Evolutionary conservation across 2,797 vertebrate genomes (phyloP), one percentile per base, ranked within the genome.

Genomic region (Pseudochaenichthys georgianus): DNA sequence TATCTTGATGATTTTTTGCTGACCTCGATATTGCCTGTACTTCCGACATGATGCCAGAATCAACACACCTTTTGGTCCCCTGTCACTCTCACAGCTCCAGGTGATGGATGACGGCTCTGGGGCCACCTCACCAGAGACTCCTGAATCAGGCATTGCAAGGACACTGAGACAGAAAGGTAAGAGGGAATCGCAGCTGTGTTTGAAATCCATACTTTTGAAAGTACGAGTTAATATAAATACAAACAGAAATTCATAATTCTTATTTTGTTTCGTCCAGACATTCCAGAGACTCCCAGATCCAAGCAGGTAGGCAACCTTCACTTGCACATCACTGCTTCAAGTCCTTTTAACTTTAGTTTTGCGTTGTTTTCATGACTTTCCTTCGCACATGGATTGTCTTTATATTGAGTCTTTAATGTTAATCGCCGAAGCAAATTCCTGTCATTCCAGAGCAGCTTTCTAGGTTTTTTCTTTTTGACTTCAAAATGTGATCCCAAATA

Each of bases 101-200:
- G 94, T 99, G 50, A 96, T 99, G 74, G 98, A 99, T 15, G 97
- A 99, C 21, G 95, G 96, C 80, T 96, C 96, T 0, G 93, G 96
- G 63, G 96, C 96, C n/a, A 97, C 97, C 0, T 96, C 97, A 69
- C 97, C 98, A 16, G 98, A 99, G 57, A 96, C 95, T 4, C 96
- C 98, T 0, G 98, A 99, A 34, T 95, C 96, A 13, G 92, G 70
- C 52, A 9, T 88, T 13, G 75, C 96, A 67, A 99, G 95, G 88
- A 91, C 94, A 46, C 94, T 92, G 57, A 97, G 92, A 82, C 95
- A 87, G 23, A 94, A 95, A 96, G 98, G 98, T 98, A 90, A 87
- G 73, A 8, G 19, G 50, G 3, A n/a, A 17, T 34, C 0, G 43
- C 42, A 50, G 48, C 38, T 3, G 10, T 38, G 17, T 63, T 17